phyloP scores from a whole-genome alignment of 2,113 vertebrate species.

The Progne subis region DNA sequence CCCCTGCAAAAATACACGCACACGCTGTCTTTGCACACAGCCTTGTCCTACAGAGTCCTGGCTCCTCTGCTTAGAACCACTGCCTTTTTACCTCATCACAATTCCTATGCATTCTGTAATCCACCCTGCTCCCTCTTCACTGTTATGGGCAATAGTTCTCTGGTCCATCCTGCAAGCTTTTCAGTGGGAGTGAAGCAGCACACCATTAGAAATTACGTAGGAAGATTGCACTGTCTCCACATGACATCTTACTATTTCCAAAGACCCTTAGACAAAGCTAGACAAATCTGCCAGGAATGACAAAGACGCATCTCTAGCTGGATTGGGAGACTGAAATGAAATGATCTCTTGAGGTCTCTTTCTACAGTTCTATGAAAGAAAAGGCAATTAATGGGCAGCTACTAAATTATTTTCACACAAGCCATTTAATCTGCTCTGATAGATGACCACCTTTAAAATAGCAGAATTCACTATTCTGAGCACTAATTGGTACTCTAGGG shows the following conservation, averaged over 20 bases:
- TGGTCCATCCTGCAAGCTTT: background rate
- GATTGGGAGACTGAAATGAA: background rate
- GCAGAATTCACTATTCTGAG: background rate
- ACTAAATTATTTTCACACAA: slow-evolving; percentile 40
- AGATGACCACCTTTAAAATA: slow-evolving; percentile 2
- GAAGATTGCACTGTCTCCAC: background rate
- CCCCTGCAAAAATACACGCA: accelerated
- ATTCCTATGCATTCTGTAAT: background rate
- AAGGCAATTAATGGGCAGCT: slow-evolving; percentile 27
- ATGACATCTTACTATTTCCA: background rate
- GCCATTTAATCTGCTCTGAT: slow-evolving; percentile 22
- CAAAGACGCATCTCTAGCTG: background rate
- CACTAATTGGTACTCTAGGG: slow-evolving; percentile 33
- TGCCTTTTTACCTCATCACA: background rate
- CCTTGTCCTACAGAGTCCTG: background rate
- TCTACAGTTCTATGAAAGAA: background rate
- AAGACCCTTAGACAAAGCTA: background rate
- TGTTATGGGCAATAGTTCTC: background rate
- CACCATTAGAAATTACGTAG: background rate
- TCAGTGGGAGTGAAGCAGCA: background rate
- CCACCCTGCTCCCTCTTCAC: no score
- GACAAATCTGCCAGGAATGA: background rate
- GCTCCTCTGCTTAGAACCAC: background rate
- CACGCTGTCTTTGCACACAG: background rate
- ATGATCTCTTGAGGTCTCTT: slow-evolving; percentile 30